Percentiles rank a stretch among this genome's conserved stretches.
Evolutionary conservation across 2,113 vertebrate species (phyloP).

Genomic region (Mus musculus): GRCm39 chr10:105220501-105221000

Average conservation of each 20-base stretch:
- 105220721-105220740: conserved; percentile 13
- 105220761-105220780: conserved; percentile 45
- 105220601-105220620: background rate
- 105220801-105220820: conserved; percentile 40
- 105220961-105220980: conserved; percentile 20
- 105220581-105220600: conserved; percentile 9
- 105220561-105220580: conserved; percentile 46
- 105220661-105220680: conserved; percentile 20
- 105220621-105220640: conserved; percentile 20
- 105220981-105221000: conserved; percentile 59
- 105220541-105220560: conserved; percentile 9
- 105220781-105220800: conserved; percentile 37
- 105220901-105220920: conserved; percentile 26
- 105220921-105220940: conserved; percentile 24
- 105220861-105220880: conserved; percentile 33
- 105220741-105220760: conserved; percentile 54
- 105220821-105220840: conserved; percentile 71
- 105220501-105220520: conserved; percentile 38
- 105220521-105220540: background rate
- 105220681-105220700: background rate
- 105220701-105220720: conserved; percentile 58
- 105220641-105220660: conserved; percentile 27
- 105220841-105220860: conserved; percentile 65
- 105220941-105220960: background rate
- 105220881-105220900: background rate